Percentiles rank a stretch among this genome's conserved stretches.
Evolutionary conservation across 2,888 invertebrate species (phyloP).

Genomic region (Pandemis corylana): DNA sequence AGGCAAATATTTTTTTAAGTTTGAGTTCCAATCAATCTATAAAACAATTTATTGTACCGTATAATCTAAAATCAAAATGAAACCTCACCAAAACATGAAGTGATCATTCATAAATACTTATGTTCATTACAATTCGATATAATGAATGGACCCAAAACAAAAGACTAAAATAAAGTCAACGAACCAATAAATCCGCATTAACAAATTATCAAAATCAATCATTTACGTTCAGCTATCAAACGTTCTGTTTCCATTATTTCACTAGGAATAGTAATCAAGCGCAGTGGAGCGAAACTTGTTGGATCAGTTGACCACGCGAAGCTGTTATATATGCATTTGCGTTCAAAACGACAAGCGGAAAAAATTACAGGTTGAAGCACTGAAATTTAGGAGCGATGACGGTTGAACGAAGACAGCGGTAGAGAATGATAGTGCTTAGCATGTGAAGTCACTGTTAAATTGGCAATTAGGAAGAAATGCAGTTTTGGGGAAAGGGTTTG

Average conservation of each 20-base stretch:
- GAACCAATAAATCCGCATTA: constrained; percentile 23
- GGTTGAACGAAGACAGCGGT: constrained; percentile 46
- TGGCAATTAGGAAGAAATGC: constrained; percentile 23
- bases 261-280: constrained; percentile 30
- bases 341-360: constrained; percentile 65
- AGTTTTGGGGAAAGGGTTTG: constrained; percentile 13
- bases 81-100: background rate
- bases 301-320: constrained; percentile 49
- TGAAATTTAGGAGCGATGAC: constrained; percentile 63
- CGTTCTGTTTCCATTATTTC: constrained; percentile 35
- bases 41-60: too few relatives aligned
- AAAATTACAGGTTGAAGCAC: constrained; percentile 60
- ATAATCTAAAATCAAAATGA: background rate
- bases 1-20: too few relatives aligned
- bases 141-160: background rate
- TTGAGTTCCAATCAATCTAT: too few relatives aligned
- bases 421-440: constrained; percentile 45
- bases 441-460: constrained; percentile 45
- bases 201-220: constrained; percentile 8
- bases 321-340: constrained; percentile 62
- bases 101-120: background rate
- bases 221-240: background rate
- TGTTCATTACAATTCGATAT: background rate
- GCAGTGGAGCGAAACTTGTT: constrained; percentile 30
- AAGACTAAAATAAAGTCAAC: constrained; percentile 22